Evolutionary conservation across 2,113 vertebrate genomes (phyloP).

Genomic region (Vulpes lagopus): DNA sequence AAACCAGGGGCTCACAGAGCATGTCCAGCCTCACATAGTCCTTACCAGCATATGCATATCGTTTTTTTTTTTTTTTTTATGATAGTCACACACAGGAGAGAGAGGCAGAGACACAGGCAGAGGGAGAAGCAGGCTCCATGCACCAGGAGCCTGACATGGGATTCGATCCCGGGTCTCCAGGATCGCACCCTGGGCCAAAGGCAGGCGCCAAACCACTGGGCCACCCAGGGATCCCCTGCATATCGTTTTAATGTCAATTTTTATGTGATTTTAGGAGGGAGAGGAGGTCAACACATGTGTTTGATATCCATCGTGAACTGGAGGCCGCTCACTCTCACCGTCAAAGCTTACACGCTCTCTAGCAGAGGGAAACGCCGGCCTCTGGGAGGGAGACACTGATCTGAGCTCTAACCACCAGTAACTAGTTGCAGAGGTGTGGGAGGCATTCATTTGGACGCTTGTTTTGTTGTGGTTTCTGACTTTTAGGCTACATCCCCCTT

Average conservation of each 20-base stretch:
- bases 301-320: neutral
- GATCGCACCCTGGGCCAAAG: too few species aligned
- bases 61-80: neutral
- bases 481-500: neutral
- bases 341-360: neutral
- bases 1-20: neutral
- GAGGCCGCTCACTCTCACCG: neutral
- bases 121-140: too few species aligned
- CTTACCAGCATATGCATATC: neutral
- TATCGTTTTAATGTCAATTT: neutral
- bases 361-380: neutral
- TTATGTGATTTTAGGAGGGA: neutral
- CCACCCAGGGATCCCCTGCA: neutral
- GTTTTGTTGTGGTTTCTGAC: neutral
- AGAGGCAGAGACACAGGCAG: too few species aligned
- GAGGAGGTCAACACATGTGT: neutral
- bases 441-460: fast-evolving
- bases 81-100: too few species aligned
- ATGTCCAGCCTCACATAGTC: neutral
- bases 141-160: too few species aligned
- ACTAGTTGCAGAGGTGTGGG: too few species aligned
- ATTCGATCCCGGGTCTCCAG: too few species aligned
- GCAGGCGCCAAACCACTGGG: too few species aligned
- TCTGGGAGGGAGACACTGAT: neutral
- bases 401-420: neutral